These are phyloP conservation scores for Rhea pennata DNA, from an alignment of 2,113 vertebrate species.

Conservation along the genomic window DNA sequence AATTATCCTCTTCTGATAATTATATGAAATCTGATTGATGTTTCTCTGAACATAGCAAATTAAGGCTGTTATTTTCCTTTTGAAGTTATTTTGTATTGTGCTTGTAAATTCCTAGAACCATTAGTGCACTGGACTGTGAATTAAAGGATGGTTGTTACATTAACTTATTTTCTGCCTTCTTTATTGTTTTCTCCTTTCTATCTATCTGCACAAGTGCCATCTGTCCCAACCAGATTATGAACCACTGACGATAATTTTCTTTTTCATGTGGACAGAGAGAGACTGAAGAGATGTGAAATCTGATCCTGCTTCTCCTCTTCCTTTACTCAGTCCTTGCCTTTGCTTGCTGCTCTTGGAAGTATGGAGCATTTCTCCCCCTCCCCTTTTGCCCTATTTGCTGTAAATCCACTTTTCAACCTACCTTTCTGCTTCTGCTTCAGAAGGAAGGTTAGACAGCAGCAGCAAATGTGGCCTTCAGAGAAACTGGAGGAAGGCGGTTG, in stretches of 20 bases:
- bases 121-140: not conserved
- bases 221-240: not conserved
- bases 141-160: not conserved
- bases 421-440: not conserved
- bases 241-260: not conserved
- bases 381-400: not conserved
- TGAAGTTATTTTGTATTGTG: not conserved
- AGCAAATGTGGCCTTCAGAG: not conserved
- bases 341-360: not conserved
- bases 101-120: not conserved
- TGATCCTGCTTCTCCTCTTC: not conserved
- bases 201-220: not conserved
- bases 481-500: not conserved
- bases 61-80: not conserved
- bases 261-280: not conserved
- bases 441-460: not conserved
- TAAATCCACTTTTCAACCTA: not conserved
- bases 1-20: slow-evolving; percentile 9
- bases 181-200: not conserved
- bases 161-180: not conserved
- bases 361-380: not conserved
- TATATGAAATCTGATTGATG: not conserved
- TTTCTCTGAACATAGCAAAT: not conserved
- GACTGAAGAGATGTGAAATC: not conserved
- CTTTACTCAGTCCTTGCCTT: not conserved